Conservation (phyloP, 2,113 vertebrate genomes). For the Octodon degus region DNA sequence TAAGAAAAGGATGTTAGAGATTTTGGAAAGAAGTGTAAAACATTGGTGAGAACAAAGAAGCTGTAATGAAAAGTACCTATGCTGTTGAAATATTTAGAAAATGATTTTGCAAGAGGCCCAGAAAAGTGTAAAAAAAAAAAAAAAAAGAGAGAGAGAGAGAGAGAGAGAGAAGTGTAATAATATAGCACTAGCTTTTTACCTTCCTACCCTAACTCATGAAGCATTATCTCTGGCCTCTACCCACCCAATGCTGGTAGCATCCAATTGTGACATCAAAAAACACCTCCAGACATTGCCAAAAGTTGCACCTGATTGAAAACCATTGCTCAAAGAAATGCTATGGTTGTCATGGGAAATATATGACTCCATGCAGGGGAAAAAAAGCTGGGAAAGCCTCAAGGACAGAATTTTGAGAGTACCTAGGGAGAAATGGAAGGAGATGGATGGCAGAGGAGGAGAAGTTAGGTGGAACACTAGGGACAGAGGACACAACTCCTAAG, state of each 20-base stretch:
- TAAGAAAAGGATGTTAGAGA: background rate
- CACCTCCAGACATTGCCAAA: background rate
- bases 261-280: background rate
- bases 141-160: no score
- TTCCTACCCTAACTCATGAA: background rate
- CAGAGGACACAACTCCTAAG: background rate
- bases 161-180: background rate
- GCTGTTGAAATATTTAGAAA: background rate
- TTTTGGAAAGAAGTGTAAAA: background rate
- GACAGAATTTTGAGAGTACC: background rate
- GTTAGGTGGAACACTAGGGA: background rate
- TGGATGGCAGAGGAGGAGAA: background rate
- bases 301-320: background rate
- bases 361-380: background rate
- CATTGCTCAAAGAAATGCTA: background rate
- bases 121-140: background rate
- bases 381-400: background rate
- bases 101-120: background rate
- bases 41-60: background rate
- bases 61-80: background rate
- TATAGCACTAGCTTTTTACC: constrained; percentile 15
- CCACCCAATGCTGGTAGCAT: background rate
- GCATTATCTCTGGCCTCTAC: background rate
- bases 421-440: background rate
- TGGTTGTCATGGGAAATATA: background rate